A percentile compares a stretch with the other conserved stretches of the same genome.
Conservation (phyloP, 2,113 vertebrate species). For the Podilymbus podiceps region DNA sequence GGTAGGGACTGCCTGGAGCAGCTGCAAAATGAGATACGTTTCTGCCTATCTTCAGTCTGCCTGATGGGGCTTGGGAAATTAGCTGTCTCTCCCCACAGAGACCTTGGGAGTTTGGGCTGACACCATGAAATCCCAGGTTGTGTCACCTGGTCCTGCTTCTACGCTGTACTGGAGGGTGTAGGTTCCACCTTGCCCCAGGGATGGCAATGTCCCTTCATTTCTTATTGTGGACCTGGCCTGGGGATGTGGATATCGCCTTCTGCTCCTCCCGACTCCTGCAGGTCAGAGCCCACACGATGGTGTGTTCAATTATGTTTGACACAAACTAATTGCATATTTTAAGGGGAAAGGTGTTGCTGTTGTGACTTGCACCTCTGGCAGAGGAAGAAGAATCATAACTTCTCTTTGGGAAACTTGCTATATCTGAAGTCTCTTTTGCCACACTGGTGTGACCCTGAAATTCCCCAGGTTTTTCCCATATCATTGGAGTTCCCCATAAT, state of each 20-base stretch:
- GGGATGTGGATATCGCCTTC: background rate
- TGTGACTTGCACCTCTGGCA: background rate
- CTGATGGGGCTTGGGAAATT: background rate
- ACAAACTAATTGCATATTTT: background rate
- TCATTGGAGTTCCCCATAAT: background rate
- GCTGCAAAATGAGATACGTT: background rate
- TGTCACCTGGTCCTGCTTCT: background rate
- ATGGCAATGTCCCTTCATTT: background rate
- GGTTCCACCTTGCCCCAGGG: background rate
- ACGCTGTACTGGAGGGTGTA: background rate
- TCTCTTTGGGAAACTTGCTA: background rate
- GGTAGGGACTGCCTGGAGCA: conserved; percentile 70
- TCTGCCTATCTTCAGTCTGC: background rate
- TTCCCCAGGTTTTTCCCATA: background rate
- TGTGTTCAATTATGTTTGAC: background rate
- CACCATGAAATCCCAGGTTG: background rate
- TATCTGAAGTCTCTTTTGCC: background rate
- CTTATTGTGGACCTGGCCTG: background rate
- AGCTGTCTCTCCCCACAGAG: background rate
- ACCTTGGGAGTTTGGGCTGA: background rate
- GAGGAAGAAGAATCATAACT: background rate
- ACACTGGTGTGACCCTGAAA: background rate
- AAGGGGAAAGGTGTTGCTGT: background rate
- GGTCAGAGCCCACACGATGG: background rate
- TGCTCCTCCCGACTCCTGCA: background rate